Percentiles rank a stretch among this genome's conserved stretches.
Evolutionary conservation across 2,888 invertebrate species (phyloP).

Genomic region (Teinopalpus imperialis): DNA sequence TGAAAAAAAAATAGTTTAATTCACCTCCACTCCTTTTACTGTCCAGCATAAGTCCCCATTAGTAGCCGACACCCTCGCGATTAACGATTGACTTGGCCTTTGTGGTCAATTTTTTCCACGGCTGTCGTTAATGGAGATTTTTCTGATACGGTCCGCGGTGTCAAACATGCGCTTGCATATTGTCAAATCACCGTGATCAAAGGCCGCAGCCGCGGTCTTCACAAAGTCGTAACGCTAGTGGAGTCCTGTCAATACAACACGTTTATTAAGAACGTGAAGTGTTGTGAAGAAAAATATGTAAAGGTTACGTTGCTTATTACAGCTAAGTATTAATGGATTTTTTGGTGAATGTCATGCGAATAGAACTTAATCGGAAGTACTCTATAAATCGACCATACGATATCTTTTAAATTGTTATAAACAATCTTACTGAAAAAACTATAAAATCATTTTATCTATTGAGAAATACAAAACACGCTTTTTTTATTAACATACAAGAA

Average conservation of each 20-base stretch:
- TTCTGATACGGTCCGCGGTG: slow-evolving; percentile 62
- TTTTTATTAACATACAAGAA: too few relatives aligned
- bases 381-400: too few relatives aligned
- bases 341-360: too few relatives aligned
- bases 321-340: too few relatives aligned
- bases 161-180: slow-evolving; percentile 59
- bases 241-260: slow-evolving; percentile 58
- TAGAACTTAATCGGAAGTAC: too few relatives aligned
- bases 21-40: slow-evolving; percentile 39
- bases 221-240: slow-evolving; percentile 44
- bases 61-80: slow-evolving; percentile 74
- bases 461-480: too few relatives aligned
- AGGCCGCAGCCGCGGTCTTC: slow-evolving; percentile 46
- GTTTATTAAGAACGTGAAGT: slow-evolving; percentile 49
- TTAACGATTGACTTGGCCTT: slow-evolving; percentile 70
- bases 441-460: too few relatives aligned
- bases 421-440: too few relatives aligned
- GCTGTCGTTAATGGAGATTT: slow-evolving; percentile 76
- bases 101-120: slow-evolving; percentile 68
- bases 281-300: slow-evolving; percentile 23
- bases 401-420: too few relatives aligned
- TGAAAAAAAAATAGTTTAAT: slow-evolving; percentile 1
- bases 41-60: slow-evolving; percentile 56
- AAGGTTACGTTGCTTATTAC: too few relatives aligned
- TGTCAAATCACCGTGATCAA: slow-evolving; percentile 77